Conservation (phyloP, 2,113 vertebrate genomes). For the Oncorhynchus masou region DNA sequence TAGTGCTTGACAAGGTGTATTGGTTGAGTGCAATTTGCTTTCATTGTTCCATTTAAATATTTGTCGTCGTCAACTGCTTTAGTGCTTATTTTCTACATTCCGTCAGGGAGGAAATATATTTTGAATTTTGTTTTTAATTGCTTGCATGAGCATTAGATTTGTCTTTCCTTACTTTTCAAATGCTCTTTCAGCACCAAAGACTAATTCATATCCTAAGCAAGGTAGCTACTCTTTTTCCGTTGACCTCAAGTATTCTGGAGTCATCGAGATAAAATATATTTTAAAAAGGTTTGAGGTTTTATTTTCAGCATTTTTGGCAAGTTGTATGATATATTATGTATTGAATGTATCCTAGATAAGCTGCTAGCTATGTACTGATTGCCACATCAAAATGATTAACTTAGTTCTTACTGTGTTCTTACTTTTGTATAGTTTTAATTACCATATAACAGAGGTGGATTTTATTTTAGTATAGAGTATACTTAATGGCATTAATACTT, state of each 20-base stretch:
- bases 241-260: slow-evolving; percentile 89
- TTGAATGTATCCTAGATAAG: slow-evolving; percentile 99
- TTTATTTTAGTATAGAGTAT: slow-evolving; percentile 75
- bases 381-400: slow-evolving; percentile 88
- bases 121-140: slow-evolving; percentile 45
- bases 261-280: slow-evolving; percentile 77
- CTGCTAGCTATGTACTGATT: slow-evolving; percentile 98
- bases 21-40: slow-evolving; percentile 87
- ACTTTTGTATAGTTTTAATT: slow-evolving; percentile 87
- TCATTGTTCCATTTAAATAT: slow-evolving; percentile 73
- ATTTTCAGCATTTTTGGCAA: slow-evolving; percentile 91
- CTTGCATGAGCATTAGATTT: slow-evolving; percentile 37
- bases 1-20: slow-evolving; percentile 89
- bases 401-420: slow-evolving; percentile 84
- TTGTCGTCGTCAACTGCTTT: slow-evolving; percentile 81
- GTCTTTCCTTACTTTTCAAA: slow-evolving; percentile 56
- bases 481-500: slow-evolving; percentile 65
- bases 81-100: slow-evolving; percentile 97
- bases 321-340: slow-evolving; percentile 90
- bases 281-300: slow-evolving; percentile 71
- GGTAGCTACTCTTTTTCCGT: slow-evolving; percentile 87
- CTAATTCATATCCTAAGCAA: slow-evolving; percentile 87
- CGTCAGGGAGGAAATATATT: slow-evolving; percentile 89
- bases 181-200: slow-evolving; percentile 99
- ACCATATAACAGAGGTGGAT: slow-evolving; percentile 87